phyloP scores from a whole-genome alignment of 2,797 vertebrate species.

The Harpagifer antarcticus region DNA sequence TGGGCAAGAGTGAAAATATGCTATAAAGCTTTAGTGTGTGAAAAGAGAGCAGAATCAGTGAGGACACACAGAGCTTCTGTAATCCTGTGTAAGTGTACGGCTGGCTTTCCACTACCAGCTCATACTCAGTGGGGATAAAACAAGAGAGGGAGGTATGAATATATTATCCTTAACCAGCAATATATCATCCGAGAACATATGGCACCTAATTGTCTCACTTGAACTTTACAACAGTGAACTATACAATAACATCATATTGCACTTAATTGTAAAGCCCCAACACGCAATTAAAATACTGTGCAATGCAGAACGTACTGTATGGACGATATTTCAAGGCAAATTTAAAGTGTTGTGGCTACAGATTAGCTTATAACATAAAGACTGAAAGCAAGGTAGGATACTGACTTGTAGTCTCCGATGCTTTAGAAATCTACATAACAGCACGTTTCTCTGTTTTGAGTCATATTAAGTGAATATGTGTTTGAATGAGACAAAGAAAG shows the following conservation, averaged over 20 bases:
- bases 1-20: conserved; percentile 44
- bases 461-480: too few relatives aligned
- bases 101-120: conserved; percentile 43
- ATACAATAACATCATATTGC: conserved; percentile 36
- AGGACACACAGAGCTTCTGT: conserved; percentile 60
- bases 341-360: background rate
- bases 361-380: background rate
- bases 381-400: background rate
- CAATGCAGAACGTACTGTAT: background rate
- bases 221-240: conserved; percentile 62
- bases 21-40: conserved; percentile 42
- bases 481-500: too few relatives aligned
- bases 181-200: conserved; percentile 58
- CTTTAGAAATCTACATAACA: background rate
- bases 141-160: conserved; percentile 22
- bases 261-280: conserved; percentile 39
- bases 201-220: conserved; percentile 60
- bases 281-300: conserved; percentile 50
- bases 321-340: conserved; percentile 14
- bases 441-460: background rate
- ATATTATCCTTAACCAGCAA: conserved; percentile 46
- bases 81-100: conserved; percentile 62
- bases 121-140: conserved; percentile 15
- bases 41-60: conserved; percentile 55
- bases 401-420: background rate